Percentiles rank a stretch among this genome's conserved stretches.
Evolutionary conservation across 53 echinoderm and acorn worm species (phyloP).

Genomic region (Mesocentrotus franciscanus): DNA sequence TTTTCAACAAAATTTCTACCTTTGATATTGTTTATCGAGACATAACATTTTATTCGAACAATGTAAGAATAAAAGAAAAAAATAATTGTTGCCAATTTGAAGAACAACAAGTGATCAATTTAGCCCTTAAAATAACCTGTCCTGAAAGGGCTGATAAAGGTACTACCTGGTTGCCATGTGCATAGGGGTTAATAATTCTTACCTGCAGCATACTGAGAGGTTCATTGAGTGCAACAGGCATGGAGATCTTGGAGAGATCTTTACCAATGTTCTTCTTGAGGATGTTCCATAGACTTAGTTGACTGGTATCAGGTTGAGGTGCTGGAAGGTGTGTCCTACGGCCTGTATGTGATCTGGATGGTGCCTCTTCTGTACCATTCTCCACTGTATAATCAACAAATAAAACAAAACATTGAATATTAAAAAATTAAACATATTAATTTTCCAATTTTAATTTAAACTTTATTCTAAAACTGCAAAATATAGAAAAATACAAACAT

Average conservation of each 20-base stretch:
- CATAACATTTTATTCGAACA: too few species aligned
- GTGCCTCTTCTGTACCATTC: constrained; percentile 78
- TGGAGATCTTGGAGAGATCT: constrained; percentile 96
- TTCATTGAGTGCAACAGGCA: constrained; percentile 99
- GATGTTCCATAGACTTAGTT: constrained; percentile 97
- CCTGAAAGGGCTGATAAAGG: too few species aligned
- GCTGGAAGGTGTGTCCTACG: constrained; percentile 88
- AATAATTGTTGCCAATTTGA: too few species aligned
- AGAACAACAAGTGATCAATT: too few species aligned
- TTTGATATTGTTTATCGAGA: too few species aligned
- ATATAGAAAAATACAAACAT: too few species aligned
- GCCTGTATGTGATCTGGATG: constrained; percentile 86
- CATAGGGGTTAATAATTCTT: neutral
- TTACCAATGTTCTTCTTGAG: constrained; percentile 99
- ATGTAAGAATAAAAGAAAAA: too few species aligned
- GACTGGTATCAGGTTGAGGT: constrained; percentile 95
- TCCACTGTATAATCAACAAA: constrained; percentile 79
- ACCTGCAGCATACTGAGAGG: constrained; percentile 99
- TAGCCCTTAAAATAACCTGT: too few species aligned
- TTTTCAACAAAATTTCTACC: too few species aligned
- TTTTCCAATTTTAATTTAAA: neutral
- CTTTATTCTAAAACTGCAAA: too few species aligned
- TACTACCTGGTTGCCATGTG: too few species aligned
- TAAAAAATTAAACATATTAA: neutral
- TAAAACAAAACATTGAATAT: neutral